A percentile compares a stretch with the other conserved stretches of the same genome.
phyloP scores from a whole-genome alignment of 2,888 invertebrate species.

The Lathronympha strigana region DNA sequence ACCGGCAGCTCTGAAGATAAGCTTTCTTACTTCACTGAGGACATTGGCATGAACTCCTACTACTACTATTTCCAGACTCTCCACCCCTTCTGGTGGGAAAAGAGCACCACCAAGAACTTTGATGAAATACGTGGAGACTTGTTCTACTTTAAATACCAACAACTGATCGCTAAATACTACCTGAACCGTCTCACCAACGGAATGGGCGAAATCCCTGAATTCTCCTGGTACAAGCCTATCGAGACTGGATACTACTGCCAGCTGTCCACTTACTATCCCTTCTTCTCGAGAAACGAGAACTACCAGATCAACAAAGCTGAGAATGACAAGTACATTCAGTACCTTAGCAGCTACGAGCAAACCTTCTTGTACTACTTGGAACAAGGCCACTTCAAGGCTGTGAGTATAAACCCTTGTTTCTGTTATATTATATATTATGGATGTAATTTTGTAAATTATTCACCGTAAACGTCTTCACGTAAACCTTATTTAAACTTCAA shows the following conservation, averaged over 20 bases:
- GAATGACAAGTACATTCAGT: conserved; percentile 72
- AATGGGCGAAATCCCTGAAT: conserved; percentile 84
- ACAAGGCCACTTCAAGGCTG: conserved; percentile 85
- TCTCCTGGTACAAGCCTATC: conserved; percentile 86
- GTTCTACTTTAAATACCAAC: conserved; percentile 87
- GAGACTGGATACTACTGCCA: conserved; percentile 64
- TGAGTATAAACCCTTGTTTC: conserved; percentile 64
- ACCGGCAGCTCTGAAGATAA: conserved; percentile 12
- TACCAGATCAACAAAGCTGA: conserved; percentile 83
- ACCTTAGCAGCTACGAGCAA: conserved; percentile 85
- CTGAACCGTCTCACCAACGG: conserved; percentile 87
- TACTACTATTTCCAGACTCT: conserved; percentile 1
- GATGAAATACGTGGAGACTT: conserved; percentile 84
- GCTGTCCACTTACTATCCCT: conserved; percentile 65
- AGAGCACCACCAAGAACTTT: neutral
- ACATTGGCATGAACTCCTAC: conserved; percentile 85
- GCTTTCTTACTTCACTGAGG: conserved; percentile 8
- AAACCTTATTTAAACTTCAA: no score
- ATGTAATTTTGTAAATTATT: no score
- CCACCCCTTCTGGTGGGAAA: conserved; percentile 4
- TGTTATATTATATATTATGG: neutral
- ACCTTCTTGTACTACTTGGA: conserved; percentile 77
- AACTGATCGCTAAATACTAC: conserved; percentile 87
- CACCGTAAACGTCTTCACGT: no score
- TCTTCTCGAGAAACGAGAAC: conserved; percentile 84